Conservation (phyloP, 2,888 invertebrate genomes). For the Drosophila antonietae region DNA sequence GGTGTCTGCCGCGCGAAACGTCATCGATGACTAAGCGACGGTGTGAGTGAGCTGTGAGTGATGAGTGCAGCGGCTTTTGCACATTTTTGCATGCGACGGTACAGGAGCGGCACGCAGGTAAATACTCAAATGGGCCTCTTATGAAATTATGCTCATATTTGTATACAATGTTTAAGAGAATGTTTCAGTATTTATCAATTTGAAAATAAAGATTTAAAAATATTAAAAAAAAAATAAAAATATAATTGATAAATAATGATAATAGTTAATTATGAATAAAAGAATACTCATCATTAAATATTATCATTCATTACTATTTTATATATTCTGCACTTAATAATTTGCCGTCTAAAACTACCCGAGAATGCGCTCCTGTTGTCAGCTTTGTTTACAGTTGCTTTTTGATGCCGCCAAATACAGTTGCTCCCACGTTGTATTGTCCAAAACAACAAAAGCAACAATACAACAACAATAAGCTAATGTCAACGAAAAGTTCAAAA, state of each 20-base stretch:
- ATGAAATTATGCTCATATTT: not conserved
- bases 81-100: conserved; percentile 44
- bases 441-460: conserved; percentile 27
- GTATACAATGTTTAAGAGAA: not conserved
- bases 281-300: not conserved
- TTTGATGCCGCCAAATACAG: conserved; percentile 30
- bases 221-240: not conserved
- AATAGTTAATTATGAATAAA: too few relatives aligned
- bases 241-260: not conserved
- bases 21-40: conserved; percentile 69
- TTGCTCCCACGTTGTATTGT: conserved; percentile 44
- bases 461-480: conserved; percentile 39
- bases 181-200: not conserved
- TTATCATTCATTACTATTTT: not conserved
- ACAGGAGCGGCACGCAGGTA: conserved; percentile 55
- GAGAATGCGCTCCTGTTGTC: conserved; percentile 37
- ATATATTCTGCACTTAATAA: not conserved
- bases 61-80: conserved; percentile 22
- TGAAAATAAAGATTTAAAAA: not conserved
- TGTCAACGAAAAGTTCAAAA: conserved; percentile 61
- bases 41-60: conserved; percentile 24
- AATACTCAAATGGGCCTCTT: not conserved
- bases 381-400: conserved; percentile 46
- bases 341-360: not conserved
- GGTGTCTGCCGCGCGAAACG: conserved; percentile 61